Conservation (phyloP, 2,888 invertebrate species). For the Syrista parreyssii region DNA sequence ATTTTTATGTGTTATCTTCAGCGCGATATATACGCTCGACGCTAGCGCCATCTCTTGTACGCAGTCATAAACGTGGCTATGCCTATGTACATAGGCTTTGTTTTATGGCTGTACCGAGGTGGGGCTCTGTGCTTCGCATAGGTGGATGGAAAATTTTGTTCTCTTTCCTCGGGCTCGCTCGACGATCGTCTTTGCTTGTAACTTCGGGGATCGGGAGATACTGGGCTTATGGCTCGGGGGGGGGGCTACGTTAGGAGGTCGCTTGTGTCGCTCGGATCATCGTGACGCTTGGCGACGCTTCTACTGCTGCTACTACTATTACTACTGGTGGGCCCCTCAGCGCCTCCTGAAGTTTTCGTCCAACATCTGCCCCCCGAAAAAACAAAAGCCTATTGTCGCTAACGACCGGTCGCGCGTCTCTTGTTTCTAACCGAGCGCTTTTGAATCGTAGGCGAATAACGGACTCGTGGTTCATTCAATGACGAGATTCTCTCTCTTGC, state of each 20-base stretch:
- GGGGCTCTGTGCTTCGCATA: slow-evolving; percentile 1
- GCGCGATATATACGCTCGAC: background rate
- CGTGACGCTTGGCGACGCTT: background rate
- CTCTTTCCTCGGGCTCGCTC: background rate
- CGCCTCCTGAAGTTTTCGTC: slow-evolving; percentile 37
- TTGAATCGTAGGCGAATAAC: slow-evolving; percentile 66
- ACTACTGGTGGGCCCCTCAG: background rate
- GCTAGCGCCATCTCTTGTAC: background rate
- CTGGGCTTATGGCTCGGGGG: background rate
- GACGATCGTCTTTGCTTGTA: background rate
- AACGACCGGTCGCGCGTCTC: slow-evolving; percentile 66
- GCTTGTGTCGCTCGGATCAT: background rate
- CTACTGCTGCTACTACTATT: background rate
- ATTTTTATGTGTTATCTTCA: slow-evolving; percentile 57
- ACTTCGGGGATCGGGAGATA: background rate
- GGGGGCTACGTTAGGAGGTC: background rate
- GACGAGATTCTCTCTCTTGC: slow-evolving; percentile 9
- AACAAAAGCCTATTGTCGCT: slow-evolving; percentile 67
- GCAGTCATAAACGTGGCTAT: background rate
- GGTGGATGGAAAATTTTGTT: slow-evolving; percentile 10
- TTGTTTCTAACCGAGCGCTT: slow-evolving; percentile 67
- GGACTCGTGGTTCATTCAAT: slow-evolving; percentile 52
- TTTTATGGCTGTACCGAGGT: background rate
- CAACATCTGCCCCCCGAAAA: slow-evolving; percentile 67
- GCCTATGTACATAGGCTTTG: background rate